Base-by-base conservation (phyloP, 2,888 invertebrate genomes). In the Pemphredon lugubris region DNA sequence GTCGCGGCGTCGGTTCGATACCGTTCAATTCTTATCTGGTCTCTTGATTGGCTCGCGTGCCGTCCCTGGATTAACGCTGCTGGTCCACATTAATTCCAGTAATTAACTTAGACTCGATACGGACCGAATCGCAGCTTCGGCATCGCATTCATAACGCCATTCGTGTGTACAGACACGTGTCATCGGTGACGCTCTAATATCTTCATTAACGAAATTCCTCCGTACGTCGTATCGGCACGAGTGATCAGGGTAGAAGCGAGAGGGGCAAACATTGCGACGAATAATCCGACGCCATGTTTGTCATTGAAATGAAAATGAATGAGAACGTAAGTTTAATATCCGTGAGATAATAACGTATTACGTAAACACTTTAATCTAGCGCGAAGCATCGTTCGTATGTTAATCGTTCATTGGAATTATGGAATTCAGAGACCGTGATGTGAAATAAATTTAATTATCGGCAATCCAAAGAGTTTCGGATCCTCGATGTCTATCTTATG, bases 31-130 rank as follows among this genome's bases (percentile, higher is more conserved):
- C 83, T 84, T 84, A 85, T 84, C 82, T 79, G 58, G 59, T 54
- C 75, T 18, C 77, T 81, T 75, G 83, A 83, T 84, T 80, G 82
- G 81, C 79, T 86, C 82, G 84, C 84, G 84, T 85, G 86, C 83
- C 81, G 69, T 60, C 70, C 76, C 61, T 70, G 80, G 75, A 84
- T 81, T 81, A 84, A 77, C 79, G 76, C 79, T 77, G 74, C 61
- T 75, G 76, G 71, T 73, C 65, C 73, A 57, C 78, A 79, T 84
- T 85, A 82, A 84, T 84, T 79, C 73, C 63, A 61, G 71, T 76
- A 80, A 80, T 80, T 80, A 80, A 81, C 79, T 76, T 64, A 63
- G 61, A 48, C 51, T 40, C 57, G 69, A 64, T 53, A 54, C 44
- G 73, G 60, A 55, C 55, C 20, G 34, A 7, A n/a, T 20, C n/a